Conservation (phyloP, 2,797 vertebrate genomes). For the Knipowitschia caucasica region DNA sequence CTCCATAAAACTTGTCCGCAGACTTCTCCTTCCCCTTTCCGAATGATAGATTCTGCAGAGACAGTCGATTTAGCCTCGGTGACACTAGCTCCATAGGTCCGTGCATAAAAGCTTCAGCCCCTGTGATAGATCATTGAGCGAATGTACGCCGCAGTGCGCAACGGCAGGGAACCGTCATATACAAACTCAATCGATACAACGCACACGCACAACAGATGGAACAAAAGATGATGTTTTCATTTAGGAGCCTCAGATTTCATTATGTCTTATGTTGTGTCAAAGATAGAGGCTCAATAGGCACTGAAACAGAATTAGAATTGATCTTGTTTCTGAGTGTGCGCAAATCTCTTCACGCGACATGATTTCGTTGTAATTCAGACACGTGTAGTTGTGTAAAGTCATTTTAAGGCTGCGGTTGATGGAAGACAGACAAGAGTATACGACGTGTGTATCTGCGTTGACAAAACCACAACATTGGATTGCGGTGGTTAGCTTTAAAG, state of each 20-base stretch:
- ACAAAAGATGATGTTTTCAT: background rate
- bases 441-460: too few relatives aligned
- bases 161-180: constrained; percentile 28
- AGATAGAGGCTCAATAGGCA: too few relatives aligned
- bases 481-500: too few relatives aligned
- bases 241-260: background rate
- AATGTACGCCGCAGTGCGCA: constrained; percentile 17
- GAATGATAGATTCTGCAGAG: background rate
- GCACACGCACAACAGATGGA: constrained; percentile 7
- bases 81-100: constrained; percentile 5
- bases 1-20: background rate
- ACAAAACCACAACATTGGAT: too few relatives aligned
- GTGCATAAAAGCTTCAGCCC: background rate
- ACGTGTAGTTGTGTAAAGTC: too few relatives aligned
- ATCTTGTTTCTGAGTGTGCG: too few relatives aligned
- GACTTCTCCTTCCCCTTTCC: background rate
- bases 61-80: background rate
- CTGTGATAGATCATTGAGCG: constrained; percentile 29
- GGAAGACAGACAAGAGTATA: too few relatives aligned
- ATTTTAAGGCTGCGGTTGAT: too few relatives aligned
- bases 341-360: too few relatives aligned
- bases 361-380: too few relatives aligned
- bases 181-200: constrained; percentile 29
- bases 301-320: background rate
- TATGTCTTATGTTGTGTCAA: too few relatives aligned